Evolutionary conservation across 2,888 invertebrate species (phyloP), one percentile per base, ranked within the genome.

Genomic region (Ophraella communa): DNA sequence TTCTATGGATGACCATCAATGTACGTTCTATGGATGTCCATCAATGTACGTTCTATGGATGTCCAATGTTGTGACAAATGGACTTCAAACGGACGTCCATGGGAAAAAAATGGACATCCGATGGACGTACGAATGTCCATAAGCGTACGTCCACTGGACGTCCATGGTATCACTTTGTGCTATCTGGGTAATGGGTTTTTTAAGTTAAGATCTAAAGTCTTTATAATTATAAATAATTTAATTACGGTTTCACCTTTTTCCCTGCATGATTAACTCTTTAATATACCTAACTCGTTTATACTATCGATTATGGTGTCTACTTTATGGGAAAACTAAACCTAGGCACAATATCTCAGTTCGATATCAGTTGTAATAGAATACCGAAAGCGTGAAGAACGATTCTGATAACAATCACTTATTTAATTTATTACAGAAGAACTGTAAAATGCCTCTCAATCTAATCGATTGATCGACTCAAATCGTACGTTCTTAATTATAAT

Each of bases 341-440:
- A 44, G 27, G 27, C 33, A 60, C 18, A 35, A 24, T 65, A 65
- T 65, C 65, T 65, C 42, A 18, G 24, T 39, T 49, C 24, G 47
- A 62, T 65, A 64, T 64, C 62, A 18, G 55, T 47, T 57, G 64
- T 67, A 65, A 68, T 65, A 65, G 65, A 65, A 65, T 65, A 65
- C 63, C 45, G 53, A 65, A 65, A 64, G 65, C 65, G 60, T 68
- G 61, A 68, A 60, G 58, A 65, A 68, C 54, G 47, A 45, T 33
- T 21, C 47, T 17, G 68, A 68, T 68, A 66, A 66, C 64, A 59
- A 62, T 58, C 64, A 51, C 61, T 61, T 64, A 62, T 63, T 55
- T 70, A 68, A 70, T 70, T 62, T 70, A 68, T 68, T 62, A 65
- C 58, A 23, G 64, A 62, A 35, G 56, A 42, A 49, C 62, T 68